These are phyloP conservation scores for Nemotelus pantherinus DNA, from an alignment of 2,888 invertebrate species.

Conservation along the genomic window DNA sequence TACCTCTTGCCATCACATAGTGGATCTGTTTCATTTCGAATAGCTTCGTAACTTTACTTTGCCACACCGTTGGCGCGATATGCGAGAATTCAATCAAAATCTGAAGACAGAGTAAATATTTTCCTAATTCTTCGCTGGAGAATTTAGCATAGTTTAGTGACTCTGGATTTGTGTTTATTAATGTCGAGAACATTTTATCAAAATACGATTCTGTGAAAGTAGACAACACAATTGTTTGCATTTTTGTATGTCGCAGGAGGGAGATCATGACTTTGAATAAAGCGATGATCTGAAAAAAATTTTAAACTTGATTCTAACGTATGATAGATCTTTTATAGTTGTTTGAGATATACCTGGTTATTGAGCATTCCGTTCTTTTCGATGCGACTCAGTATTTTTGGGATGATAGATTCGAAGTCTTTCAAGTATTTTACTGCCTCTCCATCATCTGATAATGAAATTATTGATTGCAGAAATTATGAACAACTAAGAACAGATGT, in stretches of 20 bases:
- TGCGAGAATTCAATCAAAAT: slow-evolving; percentile 60
- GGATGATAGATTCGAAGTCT: slow-evolving; percentile 55
- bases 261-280: slow-evolving; percentile 57
- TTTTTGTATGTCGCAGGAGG: slow-evolving; percentile 58
- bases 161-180: slow-evolving; percentile 56
- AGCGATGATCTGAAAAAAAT: slow-evolving; percentile 54
- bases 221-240: slow-evolving; percentile 60
- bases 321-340: background rate
- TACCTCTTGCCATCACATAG: slow-evolving; percentile 60
- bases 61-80: slow-evolving; percentile 62
- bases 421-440: slow-evolving; percentile 56
- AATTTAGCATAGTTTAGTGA: slow-evolving; percentile 51
- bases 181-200: slow-evolving; percentile 60
- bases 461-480: background rate
- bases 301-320: background rate
- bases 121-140: slow-evolving; percentile 57
- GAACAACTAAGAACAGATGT: background rate
- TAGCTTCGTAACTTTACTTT: slow-evolving; percentile 59
- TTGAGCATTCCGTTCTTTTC: slow-evolving; percentile 57
- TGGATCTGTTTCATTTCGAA: slow-evolving; percentile 60
- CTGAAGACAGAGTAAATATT: slow-evolving; percentile 58
- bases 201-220: slow-evolving; percentile 62
- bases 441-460: slow-evolving; percentile 50
- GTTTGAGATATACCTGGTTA: slow-evolving; percentile 35
- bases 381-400: slow-evolving; percentile 57